phyloP scores from a whole-genome alignment of 2,113 vertebrate species.

The Poecilia latipinna region DNA sequence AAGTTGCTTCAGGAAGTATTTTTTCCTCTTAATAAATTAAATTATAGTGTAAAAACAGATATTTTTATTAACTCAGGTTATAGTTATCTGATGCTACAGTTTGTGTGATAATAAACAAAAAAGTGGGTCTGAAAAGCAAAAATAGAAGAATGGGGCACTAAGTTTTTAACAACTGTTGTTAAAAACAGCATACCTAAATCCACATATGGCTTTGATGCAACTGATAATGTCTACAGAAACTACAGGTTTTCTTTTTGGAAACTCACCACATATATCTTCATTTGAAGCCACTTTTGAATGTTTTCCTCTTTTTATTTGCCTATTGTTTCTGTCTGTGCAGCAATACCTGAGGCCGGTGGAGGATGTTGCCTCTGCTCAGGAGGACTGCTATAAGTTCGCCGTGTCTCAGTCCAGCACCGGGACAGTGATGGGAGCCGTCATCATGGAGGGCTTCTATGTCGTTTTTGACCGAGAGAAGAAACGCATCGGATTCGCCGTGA shows the following conservation, averaged over 20 bases:
- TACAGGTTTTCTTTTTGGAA: not conserved
- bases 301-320: not conserved
- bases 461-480: slow-evolving; percentile 93
- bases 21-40: too few relatives aligned
- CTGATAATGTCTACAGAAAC: not conserved
- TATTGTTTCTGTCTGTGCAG: slow-evolving; percentile 63
- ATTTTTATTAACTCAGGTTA: too few relatives aligned
- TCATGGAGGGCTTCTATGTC: slow-evolving; percentile 99
- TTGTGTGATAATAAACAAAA: too few relatives aligned
- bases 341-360: slow-evolving; percentile 97
- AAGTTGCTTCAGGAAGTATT: too few relatives aligned
- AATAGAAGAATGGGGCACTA: too few relatives aligned
- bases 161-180: too few relatives aligned
- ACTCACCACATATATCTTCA: not conserved
- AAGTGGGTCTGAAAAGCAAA: too few relatives aligned
- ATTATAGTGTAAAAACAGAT: too few relatives aligned
- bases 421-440: slow-evolving; percentile 96
- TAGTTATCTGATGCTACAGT: too few relatives aligned
- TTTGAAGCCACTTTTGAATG: not conserved
- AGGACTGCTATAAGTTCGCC: slow-evolving; percentile 98
- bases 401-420: slow-evolving; percentile 97
- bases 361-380: slow-evolving; percentile 93
- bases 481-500: slow-evolving; percentile 95
- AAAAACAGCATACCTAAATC: too few relatives aligned
- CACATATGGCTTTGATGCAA: not conserved